Base-by-base conservation (phyloP, 2,113 vertebrate species). In the Eulemur macaco region DNA sequence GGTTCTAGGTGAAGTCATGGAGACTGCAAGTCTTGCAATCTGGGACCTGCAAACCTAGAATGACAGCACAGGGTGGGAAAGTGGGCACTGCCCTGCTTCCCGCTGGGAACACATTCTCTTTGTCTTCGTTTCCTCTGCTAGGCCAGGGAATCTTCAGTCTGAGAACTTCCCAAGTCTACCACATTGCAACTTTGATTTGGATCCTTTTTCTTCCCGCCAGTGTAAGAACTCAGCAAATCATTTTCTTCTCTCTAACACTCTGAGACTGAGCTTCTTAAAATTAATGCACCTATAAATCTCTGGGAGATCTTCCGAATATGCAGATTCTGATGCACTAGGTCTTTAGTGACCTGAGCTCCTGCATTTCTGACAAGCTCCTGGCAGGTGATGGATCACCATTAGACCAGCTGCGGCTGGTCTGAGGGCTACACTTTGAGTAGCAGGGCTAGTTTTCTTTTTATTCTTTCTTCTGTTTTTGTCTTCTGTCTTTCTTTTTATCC, bases 271-370 rank as follows among this genome's bases (percentile, higher is more conserved):
- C 80, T 91, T 91, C 23, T 73, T 73, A 78, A 60, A 37, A 64
- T 66, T 56, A 89, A 56, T n/a, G 12, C 50, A 29, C 31, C 74
- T 45, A 25, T 1, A 68, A 34, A 39, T 34, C 13, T 47, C 39
- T 11, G 52, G 18, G 20, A 50, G n/a, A 50, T 86, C 34, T 56
- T 88, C n/a, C 37, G 54, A 66, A 34, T 31, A 47, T 50, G 23
- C 74, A 37, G 73, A 56, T 60, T 91, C n/a, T 89, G 68, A 82
- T 85, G 34, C 76, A 66, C 31, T 31, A 25, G 80, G 20, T 91
- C 77, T 64, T 45, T 8, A 5, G 31, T 8, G 31, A 54, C 7
- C 54, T 92, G 50, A 73, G 39, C 47, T 27, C 71, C 27, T 92
- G 37, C 2, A 27, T 23, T 76, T 69, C 83, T 68, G 54, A 37